Percentiles rank a stretch among this genome's conserved stretches.
Evolutionary conservation across 1,140 invertebrate species (phyloP).

Genomic region (Agrilus planipennis): DNA sequence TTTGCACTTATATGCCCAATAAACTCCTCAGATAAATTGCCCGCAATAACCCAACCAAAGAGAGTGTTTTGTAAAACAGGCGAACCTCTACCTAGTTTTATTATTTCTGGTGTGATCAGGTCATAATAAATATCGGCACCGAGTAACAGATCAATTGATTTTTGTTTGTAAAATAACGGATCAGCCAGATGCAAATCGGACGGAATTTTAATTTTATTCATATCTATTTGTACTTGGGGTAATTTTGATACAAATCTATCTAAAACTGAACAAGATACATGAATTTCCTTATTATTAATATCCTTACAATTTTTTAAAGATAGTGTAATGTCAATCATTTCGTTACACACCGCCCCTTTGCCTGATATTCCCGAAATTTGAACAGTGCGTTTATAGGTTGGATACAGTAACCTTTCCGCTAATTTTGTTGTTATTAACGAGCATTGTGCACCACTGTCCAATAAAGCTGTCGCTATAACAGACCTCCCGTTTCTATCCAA

Average conservation of each 20-base stretch:
- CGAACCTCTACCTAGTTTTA: background rate
- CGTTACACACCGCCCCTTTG: too few species aligned
- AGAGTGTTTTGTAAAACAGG: slow-evolving; percentile 4
- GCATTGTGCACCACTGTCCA: too few species aligned
- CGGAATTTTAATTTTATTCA: background rate
- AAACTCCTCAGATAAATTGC: background rate
- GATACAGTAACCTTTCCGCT: too few species aligned
- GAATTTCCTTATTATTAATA: too few species aligned
- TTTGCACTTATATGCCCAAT: background rate
- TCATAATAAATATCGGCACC: background rate
- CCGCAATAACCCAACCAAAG: slow-evolving; percentile 6
- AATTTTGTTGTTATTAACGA: too few species aligned
- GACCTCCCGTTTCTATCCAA: too few species aligned
- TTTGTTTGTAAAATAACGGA: background rate
- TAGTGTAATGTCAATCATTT: too few species aligned
- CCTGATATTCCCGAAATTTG: too few species aligned
- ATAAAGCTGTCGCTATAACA: too few species aligned
- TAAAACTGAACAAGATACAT: background rate
- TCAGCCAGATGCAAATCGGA: background rate
- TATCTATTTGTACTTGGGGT: background rate
- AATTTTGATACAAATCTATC: background rate
- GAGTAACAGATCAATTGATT: slow-evolving; percentile 3
- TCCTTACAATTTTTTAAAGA: too few species aligned
- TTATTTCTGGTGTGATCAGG: background rate
- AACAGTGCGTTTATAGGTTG: too few species aligned